These are phyloP conservation scores for Toxostoma redivivum DNA, from an alignment of 2,113 vertebrate species.

Conservation along the genomic window DNA sequence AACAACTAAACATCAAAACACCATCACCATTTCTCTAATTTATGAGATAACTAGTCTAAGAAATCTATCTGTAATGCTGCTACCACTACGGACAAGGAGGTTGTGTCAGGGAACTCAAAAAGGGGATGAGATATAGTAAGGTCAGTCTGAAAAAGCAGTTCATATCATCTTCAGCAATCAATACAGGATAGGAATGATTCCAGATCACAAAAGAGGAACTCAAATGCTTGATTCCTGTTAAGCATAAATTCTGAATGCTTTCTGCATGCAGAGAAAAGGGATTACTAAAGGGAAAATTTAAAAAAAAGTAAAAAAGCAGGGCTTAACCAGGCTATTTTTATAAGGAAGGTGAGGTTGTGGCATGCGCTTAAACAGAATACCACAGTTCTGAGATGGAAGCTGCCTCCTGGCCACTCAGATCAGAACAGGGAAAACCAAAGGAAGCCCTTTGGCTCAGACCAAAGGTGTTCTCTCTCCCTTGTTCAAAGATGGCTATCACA, in stretches of 20 bases:
- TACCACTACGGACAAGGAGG: neutral
- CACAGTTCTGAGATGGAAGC: neutral
- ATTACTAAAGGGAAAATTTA: neutral
- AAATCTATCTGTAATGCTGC: neutral
- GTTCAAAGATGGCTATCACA: accelerated
- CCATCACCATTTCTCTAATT: neutral
- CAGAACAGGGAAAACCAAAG: neutral
- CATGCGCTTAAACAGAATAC: neutral
- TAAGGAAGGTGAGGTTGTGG: neutral
- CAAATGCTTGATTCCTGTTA: neutral
- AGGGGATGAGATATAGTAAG: neutral
- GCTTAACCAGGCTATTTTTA: neutral
- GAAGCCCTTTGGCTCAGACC: neutral
- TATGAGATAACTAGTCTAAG: neutral
- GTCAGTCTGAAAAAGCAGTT: neutral
- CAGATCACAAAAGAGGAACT: neutral
- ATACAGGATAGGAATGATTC: neutral
- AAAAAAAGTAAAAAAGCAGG: neutral
- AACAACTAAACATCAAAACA: neutral
- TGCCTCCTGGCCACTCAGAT: neutral
- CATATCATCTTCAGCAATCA: neutral
- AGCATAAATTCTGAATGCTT: neutral
- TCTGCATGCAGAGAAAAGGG: neutral
- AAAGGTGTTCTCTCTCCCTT: neutral
- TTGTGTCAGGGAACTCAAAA: neutral